phyloP scores from a whole-genome alignment of 2,888 invertebrate species.

The Augochlorella aurata region DNA sequence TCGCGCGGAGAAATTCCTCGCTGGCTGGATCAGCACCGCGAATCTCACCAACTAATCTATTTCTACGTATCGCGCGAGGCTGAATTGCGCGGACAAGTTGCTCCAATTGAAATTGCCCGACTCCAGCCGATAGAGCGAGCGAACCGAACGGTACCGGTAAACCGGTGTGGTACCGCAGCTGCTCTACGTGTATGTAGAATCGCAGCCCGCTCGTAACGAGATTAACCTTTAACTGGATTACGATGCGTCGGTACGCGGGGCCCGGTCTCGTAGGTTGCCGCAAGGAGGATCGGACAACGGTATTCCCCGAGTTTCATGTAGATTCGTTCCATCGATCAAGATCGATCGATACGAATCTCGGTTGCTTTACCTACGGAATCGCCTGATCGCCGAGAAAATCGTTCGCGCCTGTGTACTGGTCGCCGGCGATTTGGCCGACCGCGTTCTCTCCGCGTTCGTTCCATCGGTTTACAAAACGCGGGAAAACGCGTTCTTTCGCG shows the following conservation, averaged over 20 bases:
- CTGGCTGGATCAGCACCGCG: background rate
- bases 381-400: too few species aligned
- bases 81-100: conserved; percentile 3
- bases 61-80: conserved; percentile 12
- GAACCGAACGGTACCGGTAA: conserved; percentile 27
- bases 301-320: background rate
- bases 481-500: background rate
- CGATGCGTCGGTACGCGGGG: conserved; percentile 26
- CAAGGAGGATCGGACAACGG: background rate
- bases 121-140: conserved; percentile 7
- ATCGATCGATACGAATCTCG: background rate
- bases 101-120: conserved; percentile 33
- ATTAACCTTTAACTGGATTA: conserved; percentile 45
- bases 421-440: too few species aligned
- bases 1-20: conserved; percentile 22
- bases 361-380: background rate
- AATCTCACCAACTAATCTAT: conserved; percentile 19
- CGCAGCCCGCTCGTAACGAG: conserved; percentile 39
- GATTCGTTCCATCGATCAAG: background rate
- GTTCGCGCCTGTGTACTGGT: too few species aligned
- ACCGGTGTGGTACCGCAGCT: conserved; percentile 9
- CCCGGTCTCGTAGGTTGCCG: background rate
- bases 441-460: background rate
- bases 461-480: background rate
- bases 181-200: conserved; percentile 15